Evolutionary conservation across 1,140 invertebrate genomes (phyloP).

Genomic region (Megalonaias nervosa): DNA sequence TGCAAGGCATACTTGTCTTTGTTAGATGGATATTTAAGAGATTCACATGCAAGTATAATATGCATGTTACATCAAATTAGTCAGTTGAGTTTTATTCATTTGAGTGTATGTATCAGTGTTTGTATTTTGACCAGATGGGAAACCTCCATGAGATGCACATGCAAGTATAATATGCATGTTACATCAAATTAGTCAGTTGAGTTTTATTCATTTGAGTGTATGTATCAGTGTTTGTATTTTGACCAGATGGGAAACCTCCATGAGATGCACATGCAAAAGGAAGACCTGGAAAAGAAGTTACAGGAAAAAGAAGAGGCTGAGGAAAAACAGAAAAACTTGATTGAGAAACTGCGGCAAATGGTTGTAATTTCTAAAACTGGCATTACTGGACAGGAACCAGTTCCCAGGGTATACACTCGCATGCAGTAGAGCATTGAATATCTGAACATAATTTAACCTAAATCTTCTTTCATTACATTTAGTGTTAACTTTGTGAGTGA

Average conservation of each 20-base stretch:
- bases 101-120: background rate
- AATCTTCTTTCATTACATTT: too few relatives aligned
- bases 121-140: background rate
- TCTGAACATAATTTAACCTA: too few relatives aligned
- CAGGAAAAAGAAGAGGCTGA: constrained; percentile 45
- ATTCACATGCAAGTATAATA: background rate
- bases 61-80: too few relatives aligned
- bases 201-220: constrained; percentile 4
- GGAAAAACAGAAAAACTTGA: constrained; percentile 46
- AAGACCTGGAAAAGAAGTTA: constrained; percentile 50
- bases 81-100: background rate
- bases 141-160: background rate
- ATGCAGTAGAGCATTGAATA: too few relatives aligned
- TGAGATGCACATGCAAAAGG: constrained; percentile 45
- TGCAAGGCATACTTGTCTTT: background rate
- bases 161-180: background rate
- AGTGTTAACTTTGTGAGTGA: too few relatives aligned
- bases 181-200: background rate
- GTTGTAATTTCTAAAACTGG: constrained; percentile 31
- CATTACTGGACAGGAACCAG: too few relatives aligned
- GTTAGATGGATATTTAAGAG: background rate
- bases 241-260: constrained; percentile 1
- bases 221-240: background rate
- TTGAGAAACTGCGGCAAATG: constrained; percentile 40
- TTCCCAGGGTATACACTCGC: too few relatives aligned